Evolutionary conservation across 2,888 invertebrate species (phyloP).

Genomic region (Chalcosyrphus nemorum): DNA sequence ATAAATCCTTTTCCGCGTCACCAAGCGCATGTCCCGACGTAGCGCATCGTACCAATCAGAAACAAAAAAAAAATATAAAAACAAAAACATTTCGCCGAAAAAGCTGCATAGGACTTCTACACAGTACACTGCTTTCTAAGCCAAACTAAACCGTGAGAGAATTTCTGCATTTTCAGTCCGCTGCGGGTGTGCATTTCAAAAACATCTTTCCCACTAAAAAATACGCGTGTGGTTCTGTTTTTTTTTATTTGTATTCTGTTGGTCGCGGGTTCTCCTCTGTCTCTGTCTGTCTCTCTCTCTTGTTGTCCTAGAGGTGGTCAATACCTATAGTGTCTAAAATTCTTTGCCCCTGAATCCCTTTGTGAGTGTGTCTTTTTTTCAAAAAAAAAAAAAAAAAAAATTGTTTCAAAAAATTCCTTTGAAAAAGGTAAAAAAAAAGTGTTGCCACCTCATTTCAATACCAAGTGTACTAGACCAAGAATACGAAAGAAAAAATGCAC

Average conservation of each 20-base stretch:
- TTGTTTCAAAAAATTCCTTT: conserved; percentile 29
- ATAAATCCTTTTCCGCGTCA: conserved; percentile 20
- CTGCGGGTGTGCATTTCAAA: conserved; percentile 81
- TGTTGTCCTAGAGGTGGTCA: conserved; percentile 40
- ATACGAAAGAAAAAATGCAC: conserved; percentile 9
- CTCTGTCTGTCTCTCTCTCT: conserved; percentile 20
- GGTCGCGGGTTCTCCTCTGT: conserved; percentile 46
- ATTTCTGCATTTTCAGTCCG: conserved; percentile 80
- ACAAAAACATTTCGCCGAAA: conserved; percentile 57
- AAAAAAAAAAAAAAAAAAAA: neutral
- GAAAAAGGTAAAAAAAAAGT: conserved; percentile 49
- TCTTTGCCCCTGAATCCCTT: neutral
- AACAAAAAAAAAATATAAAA: conserved; percentile 40
- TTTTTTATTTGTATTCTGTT: conserved; percentile 45
- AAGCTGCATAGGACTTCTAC: conserved; percentile 53
- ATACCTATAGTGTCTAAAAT: conserved; percentile 21
- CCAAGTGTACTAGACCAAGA: conserved; percentile 52
- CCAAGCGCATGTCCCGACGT: conserved; percentile 60
- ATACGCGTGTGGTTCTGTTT: conserved; percentile 39
- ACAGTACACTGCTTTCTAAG: conserved; percentile 42
- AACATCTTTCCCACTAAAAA: conserved; percentile 75
- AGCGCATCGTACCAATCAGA: conserved; percentile 50
- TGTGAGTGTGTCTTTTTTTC: conserved; percentile 3
- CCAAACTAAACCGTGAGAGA: conserved; percentile 43
- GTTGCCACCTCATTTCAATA: conserved; percentile 56